A percentile compares a stretch with the other conserved stretches of the same genome.
Conservation (phyloP, 2,888 invertebrate genomes). For the Muscina levida region DNA sequence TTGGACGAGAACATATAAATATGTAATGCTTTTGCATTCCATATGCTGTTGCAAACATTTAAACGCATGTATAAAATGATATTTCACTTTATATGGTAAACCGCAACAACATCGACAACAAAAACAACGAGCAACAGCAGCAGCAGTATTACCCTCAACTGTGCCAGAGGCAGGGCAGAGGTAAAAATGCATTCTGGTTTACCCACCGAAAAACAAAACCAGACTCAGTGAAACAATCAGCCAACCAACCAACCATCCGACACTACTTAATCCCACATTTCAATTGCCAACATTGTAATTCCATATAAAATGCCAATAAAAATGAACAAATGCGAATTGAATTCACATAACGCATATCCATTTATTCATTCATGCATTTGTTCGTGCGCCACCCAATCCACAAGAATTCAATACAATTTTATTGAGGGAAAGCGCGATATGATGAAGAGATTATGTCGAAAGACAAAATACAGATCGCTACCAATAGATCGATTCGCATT, state of each 20-base stretch:
- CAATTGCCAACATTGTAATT: conserved; percentile 24
- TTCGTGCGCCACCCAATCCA: too few relatives aligned
- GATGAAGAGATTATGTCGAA: background rate
- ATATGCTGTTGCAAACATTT: background rate
- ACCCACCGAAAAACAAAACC: conserved; percentile 26
- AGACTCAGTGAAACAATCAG: too few relatives aligned
- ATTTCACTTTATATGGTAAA: conserved; percentile 21
- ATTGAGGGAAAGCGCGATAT: background rate
- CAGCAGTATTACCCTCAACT: background rate
- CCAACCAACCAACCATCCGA: background rate
- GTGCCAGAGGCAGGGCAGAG: background rate
- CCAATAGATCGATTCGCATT: background rate
- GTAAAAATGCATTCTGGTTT: conserved; percentile 35
- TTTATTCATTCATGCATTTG: background rate
- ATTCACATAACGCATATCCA: background rate
- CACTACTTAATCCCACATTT: conserved; percentile 55
- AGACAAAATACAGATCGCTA: background rate
- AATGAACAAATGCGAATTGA: conserved; percentile 9
- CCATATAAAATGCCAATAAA: conserved; percentile 8
- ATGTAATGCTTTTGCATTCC: background rate
- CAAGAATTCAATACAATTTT: too few relatives aligned
- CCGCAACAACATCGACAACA: conserved; percentile 15
- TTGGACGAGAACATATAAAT: conserved; percentile 52
- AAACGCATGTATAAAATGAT: background rate
- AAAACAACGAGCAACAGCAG: conserved; percentile 5